These are phyloP conservation scores for Drosophila algonquin DNA, from an alignment of 2,888 invertebrate species.

Conservation along the genomic window DNA sequence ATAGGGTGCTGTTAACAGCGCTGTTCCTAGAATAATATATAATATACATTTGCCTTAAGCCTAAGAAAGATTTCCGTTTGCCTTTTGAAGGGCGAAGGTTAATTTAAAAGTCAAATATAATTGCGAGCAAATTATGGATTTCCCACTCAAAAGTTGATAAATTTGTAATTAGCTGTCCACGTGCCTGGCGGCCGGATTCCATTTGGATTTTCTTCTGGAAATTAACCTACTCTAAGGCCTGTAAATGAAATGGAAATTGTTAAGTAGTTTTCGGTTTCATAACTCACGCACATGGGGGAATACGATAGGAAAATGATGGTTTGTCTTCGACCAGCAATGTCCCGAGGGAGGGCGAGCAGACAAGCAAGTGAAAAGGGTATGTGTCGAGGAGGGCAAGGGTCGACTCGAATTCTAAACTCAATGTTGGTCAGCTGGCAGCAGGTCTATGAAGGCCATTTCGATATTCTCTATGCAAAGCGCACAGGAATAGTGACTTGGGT, in stretches of 20 bases:
- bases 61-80: neutral
- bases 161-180: slow-evolving; percentile 32
- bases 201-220: slow-evolving; percentile 18
- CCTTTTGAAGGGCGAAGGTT: neutral
- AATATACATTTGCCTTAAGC: neutral
- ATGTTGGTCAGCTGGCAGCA: slow-evolving; percentile 33
- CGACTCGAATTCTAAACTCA: slow-evolving; percentile 24
- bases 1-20: too few relatives aligned
- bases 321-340: slow-evolving; percentile 13
- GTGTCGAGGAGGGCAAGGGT: slow-evolving; percentile 10
- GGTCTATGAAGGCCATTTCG: slow-evolving; percentile 23
- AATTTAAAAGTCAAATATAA: slow-evolving; percentile 25
- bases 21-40: too few relatives aligned
- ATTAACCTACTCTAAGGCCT: slow-evolving; percentile 47
- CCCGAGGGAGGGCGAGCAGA: slow-evolving; percentile 34
- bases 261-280: slow-evolving; percentile 14
- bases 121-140: slow-evolving; percentile 33
- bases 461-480: slow-evolving; percentile 27
- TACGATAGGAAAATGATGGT: slow-evolving; percentile 58
- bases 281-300: slow-evolving; percentile 43
- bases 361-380: slow-evolving; percentile 65
- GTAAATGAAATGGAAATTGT: slow-evolving; percentile 12
- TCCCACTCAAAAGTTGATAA: slow-evolving; percentile 31
- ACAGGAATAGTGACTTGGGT: neutral
- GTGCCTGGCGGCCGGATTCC: slow-evolving; percentile 13